Evolutionary conservation across 2,113 vertebrate genomes (phyloP).

Genomic region (Dasyprocta punctata): DNA sequence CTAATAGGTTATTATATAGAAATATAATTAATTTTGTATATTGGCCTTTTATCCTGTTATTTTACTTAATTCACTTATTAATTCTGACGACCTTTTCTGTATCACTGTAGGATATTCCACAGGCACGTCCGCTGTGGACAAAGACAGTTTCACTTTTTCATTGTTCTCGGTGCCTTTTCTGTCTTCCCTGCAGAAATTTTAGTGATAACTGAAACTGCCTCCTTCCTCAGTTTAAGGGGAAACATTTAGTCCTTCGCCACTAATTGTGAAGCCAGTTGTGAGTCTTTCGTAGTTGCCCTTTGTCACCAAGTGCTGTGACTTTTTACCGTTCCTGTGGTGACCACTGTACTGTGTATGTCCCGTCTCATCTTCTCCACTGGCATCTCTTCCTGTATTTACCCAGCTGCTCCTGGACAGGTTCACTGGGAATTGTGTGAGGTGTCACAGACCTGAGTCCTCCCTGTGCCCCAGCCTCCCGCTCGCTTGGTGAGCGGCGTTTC

Average conservation of each 20-base stretch:
- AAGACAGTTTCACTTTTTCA: not conserved
- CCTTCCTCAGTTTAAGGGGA: not conserved
- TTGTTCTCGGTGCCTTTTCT: not conserved
- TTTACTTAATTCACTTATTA: not conserved
- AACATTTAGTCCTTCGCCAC: not conserved
- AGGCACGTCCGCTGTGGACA: not conserved
- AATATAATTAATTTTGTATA: not conserved
- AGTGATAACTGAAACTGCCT: not conserved
- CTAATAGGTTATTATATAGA: not conserved
- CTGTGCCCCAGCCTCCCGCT: not conserved
- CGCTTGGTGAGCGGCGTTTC: not conserved
- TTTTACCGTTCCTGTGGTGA: not conserved
- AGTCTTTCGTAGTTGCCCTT: not conserved
- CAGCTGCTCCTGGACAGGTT: not conserved
- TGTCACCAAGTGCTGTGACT: not conserved
- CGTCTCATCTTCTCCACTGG: not conserved
- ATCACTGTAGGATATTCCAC: not conserved
- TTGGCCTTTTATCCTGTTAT: not conserved
- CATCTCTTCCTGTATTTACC: not conserved
- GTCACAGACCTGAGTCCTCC: not conserved
- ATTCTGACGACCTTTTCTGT: not conserved
- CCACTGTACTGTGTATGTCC: not conserved
- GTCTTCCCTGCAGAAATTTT: not conserved
- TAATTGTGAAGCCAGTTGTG: not conserved
- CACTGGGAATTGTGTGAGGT: not conserved